Percentiles rank a stretch among this genome's conserved stretches.
phyloP scores from a whole-genome alignment of 2,888 invertebrate genomes.

The Parnassius mnemosyne region DNA sequence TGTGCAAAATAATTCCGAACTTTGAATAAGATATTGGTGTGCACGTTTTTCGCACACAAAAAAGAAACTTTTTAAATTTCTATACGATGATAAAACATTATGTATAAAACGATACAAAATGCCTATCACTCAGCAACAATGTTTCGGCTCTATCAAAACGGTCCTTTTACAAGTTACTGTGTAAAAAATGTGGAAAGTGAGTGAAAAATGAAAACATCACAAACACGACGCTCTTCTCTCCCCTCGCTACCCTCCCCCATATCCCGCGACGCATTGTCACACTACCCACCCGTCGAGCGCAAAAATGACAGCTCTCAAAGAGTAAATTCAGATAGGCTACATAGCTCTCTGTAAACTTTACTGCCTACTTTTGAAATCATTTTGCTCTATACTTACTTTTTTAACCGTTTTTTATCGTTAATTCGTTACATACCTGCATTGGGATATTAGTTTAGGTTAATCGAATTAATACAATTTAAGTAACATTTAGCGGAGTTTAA shows the following conservation, averaged over 20 bases:
- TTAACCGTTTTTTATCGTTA: too few relatives aligned
- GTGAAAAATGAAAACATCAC: constrained; percentile 75
- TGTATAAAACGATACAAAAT: constrained; percentile 1
- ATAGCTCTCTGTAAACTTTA: too few relatives aligned
- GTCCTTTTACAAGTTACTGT: constrained; percentile 43
- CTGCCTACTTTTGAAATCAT: too few relatives aligned
- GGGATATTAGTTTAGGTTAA: too few relatives aligned
- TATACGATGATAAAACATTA: constrained; percentile 1
- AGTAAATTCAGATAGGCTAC: constrained; percentile 27
- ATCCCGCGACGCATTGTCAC: constrained; percentile 59
- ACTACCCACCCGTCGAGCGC: constrained; percentile 58
- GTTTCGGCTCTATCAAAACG: constrained; percentile 43
- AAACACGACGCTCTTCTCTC: constrained; percentile 42
- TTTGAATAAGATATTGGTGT: too few relatives aligned
- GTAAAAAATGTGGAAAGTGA: constrained; percentile 57
- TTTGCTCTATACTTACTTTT: too few relatives aligned
- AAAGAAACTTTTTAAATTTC: background rate
- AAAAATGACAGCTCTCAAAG: constrained; percentile 62
- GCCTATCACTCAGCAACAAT: constrained; percentile 7
- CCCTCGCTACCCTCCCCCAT: constrained; percentile 33
- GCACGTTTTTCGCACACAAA: too few relatives aligned
- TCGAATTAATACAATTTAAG: too few relatives aligned
- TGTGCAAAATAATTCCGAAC: too few relatives aligned
- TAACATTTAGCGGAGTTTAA: too few relatives aligned
- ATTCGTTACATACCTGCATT: too few relatives aligned